Evolutionary conservation across 2,797 vertebrate species (phyloP), one percentile per base, ranked within the genome.

Genomic region (Percopsis omiscomaycus): DNA sequence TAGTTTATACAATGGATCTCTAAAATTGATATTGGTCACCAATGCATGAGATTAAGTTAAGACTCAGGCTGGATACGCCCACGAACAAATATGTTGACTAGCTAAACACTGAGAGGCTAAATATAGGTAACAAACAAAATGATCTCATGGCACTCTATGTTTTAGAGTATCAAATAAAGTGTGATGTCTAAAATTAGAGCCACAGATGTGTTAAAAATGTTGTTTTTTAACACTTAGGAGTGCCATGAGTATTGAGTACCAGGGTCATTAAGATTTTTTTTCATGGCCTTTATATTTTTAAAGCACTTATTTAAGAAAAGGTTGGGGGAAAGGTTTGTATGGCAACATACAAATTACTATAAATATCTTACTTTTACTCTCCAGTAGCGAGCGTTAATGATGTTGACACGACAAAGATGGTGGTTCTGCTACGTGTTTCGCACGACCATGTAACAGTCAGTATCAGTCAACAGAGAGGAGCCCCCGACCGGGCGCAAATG

Each of bases 21-120:
- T 54, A 29, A 65, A 53, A 69, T 74, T 67, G 1, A 65, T 16
- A 32, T 37, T 62, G 50, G 63, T 60, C 66, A 63, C 14, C 45
- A 55, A 22, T 2, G 37, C 46, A 1, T 11, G 16, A 51, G 50
- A 51, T 37, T 37, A 37, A 37, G 9, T 37, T 37, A 37, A 37
- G 37, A 37, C 37, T 37, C 47, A 22, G 30, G 28, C 5, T 0
- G 58, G 47, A 53, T 55, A 59, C 66, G 37, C 71, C 66, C 64
- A 66, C 69, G 59, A 66, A 48, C 51, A 29, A 69, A 69, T 37
- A 6, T 37, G 37, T 37, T 37, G 37, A 37, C 37, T 9, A 37
- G 37, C 8, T 9, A 6, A 37, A 49, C 53, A 27, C 32, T 60
- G 45, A 66, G 56, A 66, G 29, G 49, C 9, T 28, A 29, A 50